phyloP scores from a whole-genome alignment of 2,113 vertebrate genomes.

The Peucedramus taeniatus region DNA sequence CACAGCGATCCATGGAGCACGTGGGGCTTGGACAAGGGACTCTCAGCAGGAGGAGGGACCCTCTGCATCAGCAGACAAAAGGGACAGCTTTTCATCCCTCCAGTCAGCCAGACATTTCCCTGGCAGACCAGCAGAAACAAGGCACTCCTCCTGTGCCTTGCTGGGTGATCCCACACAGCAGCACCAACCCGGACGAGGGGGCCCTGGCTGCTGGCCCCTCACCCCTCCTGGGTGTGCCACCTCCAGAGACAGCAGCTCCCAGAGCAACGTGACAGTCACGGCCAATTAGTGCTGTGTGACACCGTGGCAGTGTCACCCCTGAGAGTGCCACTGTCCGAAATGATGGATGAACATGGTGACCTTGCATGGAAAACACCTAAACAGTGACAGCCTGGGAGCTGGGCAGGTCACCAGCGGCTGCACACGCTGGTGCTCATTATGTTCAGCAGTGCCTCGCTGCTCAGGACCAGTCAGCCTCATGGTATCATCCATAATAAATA shows the following conservation, averaged over 20 bases:
- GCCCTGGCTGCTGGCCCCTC: neutral
- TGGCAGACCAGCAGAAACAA: neutral
- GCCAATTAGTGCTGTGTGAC: neutral
- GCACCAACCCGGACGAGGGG: neutral
- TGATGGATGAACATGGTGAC: neutral
- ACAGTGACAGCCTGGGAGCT: neutral
- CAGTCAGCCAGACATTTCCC: neutral
- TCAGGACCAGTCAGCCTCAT: neutral
- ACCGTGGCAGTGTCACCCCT: neutral
- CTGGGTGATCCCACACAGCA: neutral
- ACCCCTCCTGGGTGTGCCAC: neutral
- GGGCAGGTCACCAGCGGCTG: neutral
- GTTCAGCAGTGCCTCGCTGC: neutral
- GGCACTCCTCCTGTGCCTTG: neutral
- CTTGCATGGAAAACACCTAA: neutral
- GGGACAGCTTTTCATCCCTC: neutral
- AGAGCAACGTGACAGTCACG: neutral
- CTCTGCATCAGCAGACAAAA: accelerated
- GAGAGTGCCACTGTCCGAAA: neutral
- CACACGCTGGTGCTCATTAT: neutral
- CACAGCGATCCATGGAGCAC: accelerated
- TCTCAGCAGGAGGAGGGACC: neutral
- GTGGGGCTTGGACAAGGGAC: accelerated
- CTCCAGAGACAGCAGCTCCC: neutral
- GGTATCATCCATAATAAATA: neutral